These are phyloP conservation scores for Strigamia crassipes DNA, from an alignment of 2,888 invertebrate species.

Conservation along the genomic window DNA sequence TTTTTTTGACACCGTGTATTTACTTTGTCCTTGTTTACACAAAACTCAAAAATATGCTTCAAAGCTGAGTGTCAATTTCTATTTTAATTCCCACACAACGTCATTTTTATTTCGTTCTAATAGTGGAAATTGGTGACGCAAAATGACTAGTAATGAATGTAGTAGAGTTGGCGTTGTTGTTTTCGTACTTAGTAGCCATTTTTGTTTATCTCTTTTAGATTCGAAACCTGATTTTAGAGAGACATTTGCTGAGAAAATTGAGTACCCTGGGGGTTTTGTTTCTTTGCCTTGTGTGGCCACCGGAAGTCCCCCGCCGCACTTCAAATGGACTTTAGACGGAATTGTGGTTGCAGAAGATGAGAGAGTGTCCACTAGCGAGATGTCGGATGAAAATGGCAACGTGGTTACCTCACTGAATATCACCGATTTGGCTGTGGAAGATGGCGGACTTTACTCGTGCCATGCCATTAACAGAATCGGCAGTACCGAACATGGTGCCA, in stretches of 20 bases:
- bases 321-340: constrained; percentile 52
- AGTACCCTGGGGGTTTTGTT: constrained; percentile 50
- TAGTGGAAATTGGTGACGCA: no score
- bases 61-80: neutral
- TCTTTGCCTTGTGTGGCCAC: constrained; percentile 51
- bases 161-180: neutral
- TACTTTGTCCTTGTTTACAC: no score
- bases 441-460: constrained; percentile 46
- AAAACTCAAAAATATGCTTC: neutral
- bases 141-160: no score
- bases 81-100: no score
- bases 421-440: constrained; percentile 31
- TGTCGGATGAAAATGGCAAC: constrained; percentile 46
- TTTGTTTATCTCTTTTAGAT: constrained; percentile 33
- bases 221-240: constrained; percentile 46
- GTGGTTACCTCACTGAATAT: constrained; percentile 46
- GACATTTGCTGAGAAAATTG: constrained; percentile 41
- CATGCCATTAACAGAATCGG: constrained; percentile 45
- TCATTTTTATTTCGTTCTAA: no score
- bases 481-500: neutral
- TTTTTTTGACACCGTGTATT: neutral
- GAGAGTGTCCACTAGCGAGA: constrained; percentile 5
- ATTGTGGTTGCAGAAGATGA: constrained; percentile 27
- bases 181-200: neutral
- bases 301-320: constrained; percentile 52